Percentiles rank a stretch among this genome's conserved stretches.
These are phyloP conservation scores for Athripsodes cinereus DNA, from an alignment of 2,888 invertebrate genomes.

Conservation along the genomic window DNA sequence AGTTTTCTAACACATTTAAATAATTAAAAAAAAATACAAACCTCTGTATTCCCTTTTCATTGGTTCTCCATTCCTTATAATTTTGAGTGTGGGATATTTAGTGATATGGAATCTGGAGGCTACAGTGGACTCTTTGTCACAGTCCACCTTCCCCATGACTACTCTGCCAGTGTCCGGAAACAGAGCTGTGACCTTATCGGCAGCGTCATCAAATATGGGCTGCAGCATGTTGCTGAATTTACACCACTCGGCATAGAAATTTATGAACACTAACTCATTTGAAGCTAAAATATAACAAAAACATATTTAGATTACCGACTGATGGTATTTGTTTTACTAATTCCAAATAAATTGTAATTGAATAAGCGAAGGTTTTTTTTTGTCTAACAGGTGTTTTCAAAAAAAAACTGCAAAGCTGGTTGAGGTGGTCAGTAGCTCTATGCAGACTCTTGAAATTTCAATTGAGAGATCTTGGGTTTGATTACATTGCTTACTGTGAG, in stretches of 20 bases:
- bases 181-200: slow-evolving; percentile 72
- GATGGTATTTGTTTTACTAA: too few species aligned
- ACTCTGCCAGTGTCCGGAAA: slow-evolving; percentile 80
- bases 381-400: neutral
- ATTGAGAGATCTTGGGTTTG: too few species aligned
- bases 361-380: neutral
- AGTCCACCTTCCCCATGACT: slow-evolving; percentile 94
- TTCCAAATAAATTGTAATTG: neutral
- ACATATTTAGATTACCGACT: too few species aligned
- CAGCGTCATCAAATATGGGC: slow-evolving; percentile 95
- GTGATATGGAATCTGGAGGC: slow-evolving; percentile 91
- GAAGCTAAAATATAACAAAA: slow-evolving; percentile 61
- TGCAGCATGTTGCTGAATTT: slow-evolving; percentile 95
- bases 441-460: too few species aligned
- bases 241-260: slow-evolving; percentile 99
- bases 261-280: slow-evolving; percentile 95
- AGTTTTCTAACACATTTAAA: neutral
- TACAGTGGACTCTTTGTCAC: slow-evolving; percentile 84
- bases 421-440: too few species aligned
- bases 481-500: too few species aligned
- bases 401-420: too few species aligned
- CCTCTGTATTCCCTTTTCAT: slow-evolving; percentile 89
- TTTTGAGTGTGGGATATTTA: slow-evolving; percentile 97
- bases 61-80: slow-evolving; percentile 87
- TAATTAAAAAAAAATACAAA: slow-evolving; percentile 32